These are phyloP conservation scores for Rotaria macrura DNA, from an alignment of 2,888 invertebrate species.

Conservation along the genomic window DNA sequence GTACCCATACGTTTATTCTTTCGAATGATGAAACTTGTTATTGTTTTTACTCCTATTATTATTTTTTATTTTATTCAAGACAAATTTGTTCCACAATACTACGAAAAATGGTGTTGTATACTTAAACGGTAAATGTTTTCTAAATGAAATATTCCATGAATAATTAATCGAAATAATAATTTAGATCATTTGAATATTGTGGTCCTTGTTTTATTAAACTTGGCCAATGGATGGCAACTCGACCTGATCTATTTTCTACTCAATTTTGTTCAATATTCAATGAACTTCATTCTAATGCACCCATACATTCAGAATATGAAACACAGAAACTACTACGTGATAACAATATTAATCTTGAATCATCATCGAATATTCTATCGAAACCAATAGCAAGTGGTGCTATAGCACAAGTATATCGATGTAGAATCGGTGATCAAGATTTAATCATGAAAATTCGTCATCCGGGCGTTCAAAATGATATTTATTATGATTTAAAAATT, in stretches of 20 bases:
- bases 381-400: slow-evolving; percentile 54
- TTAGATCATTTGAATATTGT: slow-evolving; percentile 7
- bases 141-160: background rate
- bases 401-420: slow-evolving; percentile 50
- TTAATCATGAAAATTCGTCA: slow-evolving; percentile 18
- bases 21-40: background rate
- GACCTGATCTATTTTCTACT: slow-evolving; percentile 52
- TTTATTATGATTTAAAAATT: slow-evolving; percentile 21
- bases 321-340: slow-evolving; percentile 42
- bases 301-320: slow-evolving; percentile 49
- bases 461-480: background rate
- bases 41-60: background rate
- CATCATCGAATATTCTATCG: slow-evolving; percentile 40
- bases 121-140: background rate
- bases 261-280: slow-evolving; percentile 50
- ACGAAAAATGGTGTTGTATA: slow-evolving; percentile 10
- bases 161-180: background rate
- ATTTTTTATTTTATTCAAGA: background rate
- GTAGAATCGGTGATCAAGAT: slow-evolving; percentile 37
- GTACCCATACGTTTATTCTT: slow-evolving; percentile 21
- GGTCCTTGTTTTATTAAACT: slow-evolving; percentile 54
- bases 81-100: background rate
- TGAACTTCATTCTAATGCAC: slow-evolving; percentile 45
- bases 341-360: slow-evolving; percentile 44
- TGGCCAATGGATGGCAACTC: slow-evolving; percentile 54